Evolutionary conservation across 2,888 invertebrate species (phyloP).

Genomic region (Urechis unicinctus): DNA sequence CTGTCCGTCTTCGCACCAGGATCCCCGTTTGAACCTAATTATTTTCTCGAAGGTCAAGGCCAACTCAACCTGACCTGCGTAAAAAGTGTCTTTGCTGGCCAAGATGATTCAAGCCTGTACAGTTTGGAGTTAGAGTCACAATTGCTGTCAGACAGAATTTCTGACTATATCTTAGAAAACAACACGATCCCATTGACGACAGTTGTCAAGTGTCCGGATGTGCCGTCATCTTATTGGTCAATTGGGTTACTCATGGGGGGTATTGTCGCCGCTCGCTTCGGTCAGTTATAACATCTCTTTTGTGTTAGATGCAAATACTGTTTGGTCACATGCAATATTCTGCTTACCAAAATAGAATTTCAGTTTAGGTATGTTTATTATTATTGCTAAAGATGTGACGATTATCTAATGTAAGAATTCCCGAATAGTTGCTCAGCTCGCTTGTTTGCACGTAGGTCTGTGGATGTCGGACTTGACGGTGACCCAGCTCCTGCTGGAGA

Average conservation of each 20-base stretch:
- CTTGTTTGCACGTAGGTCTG: constrained; percentile 46
- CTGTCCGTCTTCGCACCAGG: constrained; percentile 52
- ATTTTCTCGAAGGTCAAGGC: background rate
- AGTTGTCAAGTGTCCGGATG: no score
- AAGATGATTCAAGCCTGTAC: background rate
- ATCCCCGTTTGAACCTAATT: constrained; percentile 47
- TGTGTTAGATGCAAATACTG: background rate
- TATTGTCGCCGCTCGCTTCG: constrained; percentile 37
- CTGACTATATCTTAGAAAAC: background rate
- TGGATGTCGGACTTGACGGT: constrained; percentile 53
- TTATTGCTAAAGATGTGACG: background rate
- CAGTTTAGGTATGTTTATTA: background rate
- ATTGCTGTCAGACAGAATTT: no score
- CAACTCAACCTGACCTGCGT: background rate
- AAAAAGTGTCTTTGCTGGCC: background rate
- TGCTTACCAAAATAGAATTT: no score
- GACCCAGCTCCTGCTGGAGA: constrained; percentile 52
- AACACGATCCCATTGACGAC: background rate
- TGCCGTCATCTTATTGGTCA: constrained; percentile 18
- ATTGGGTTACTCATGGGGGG: constrained; percentile 33
- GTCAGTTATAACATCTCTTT: constrained; percentile 21
- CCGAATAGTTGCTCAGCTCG: background rate
- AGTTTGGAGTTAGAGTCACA: no score
- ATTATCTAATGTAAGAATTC: background rate
- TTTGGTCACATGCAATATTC: no score